Percentiles rank a stretch among this genome's conserved stretches.
Evolutionary conservation across 1,140 invertebrate genomes (phyloP).

Genomic region (Thaumatotibia leucotreta): DNA sequence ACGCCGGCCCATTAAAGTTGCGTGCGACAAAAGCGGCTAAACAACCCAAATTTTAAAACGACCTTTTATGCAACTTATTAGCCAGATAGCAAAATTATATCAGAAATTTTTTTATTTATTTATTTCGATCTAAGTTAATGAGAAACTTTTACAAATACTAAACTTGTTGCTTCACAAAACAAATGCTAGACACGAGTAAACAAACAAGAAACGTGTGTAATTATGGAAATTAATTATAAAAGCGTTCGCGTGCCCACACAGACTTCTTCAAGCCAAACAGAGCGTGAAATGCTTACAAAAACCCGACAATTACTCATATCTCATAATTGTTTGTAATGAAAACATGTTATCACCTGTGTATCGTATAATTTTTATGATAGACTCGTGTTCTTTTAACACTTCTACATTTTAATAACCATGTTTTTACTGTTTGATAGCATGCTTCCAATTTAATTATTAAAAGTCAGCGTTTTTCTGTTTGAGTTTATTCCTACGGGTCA

Average conservation of each 20-base stretch:
- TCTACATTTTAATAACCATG: conserved; percentile 15
- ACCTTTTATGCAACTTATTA: neutral
- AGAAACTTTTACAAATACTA: too few species aligned
- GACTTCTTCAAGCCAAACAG: conserved; percentile 23
- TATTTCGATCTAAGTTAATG: too few species aligned
- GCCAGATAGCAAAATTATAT: neutral
- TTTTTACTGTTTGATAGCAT: conserved; percentile 4
- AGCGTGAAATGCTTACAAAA: conserved; percentile 54
- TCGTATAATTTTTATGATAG: conserved; percentile 28
- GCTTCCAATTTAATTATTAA: conserved; percentile 3
- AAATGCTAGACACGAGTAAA: neutral
- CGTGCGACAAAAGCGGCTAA: conserved; percentile 14
- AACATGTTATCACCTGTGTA: neutral
- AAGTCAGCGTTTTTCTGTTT: conserved; percentile 28
- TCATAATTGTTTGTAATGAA: conserved; percentile 25
- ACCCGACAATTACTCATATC: conserved; percentile 32
- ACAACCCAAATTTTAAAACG: neutral
- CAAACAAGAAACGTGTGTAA: neutral
- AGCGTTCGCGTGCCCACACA: conserved; percentile 1
- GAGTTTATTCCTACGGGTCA: conserved; percentile 4
- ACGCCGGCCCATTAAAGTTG: conserved; percentile 29
- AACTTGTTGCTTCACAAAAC: neutral
- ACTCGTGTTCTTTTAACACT: conserved; percentile 22
- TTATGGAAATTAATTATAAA: conserved; percentile 12
- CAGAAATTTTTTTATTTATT: too few species aligned